Percentiles rank a stretch among this genome's conserved stretches.
Evolutionary conservation across 2,888 invertebrate species (phyloP).

Genomic region (Petrolisthes manimaculis): DNA sequence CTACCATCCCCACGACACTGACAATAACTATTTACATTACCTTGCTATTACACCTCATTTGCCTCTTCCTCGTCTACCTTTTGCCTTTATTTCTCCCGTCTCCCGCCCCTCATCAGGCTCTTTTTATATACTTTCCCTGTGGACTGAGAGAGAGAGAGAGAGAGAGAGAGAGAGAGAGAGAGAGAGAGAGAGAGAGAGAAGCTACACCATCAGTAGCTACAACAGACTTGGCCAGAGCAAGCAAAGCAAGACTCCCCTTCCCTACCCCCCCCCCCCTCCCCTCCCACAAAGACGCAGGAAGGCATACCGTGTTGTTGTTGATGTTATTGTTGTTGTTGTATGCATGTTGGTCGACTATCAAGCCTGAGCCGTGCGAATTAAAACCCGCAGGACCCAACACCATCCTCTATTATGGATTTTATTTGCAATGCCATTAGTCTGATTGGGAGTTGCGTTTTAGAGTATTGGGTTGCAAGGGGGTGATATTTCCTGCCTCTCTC

Average conservation of each 20-base stretch:
- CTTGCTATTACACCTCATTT: too few relatives aligned
- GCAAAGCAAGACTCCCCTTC: too few relatives aligned
- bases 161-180: too few relatives aligned
- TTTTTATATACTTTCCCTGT: too few relatives aligned
- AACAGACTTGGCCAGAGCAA: too few relatives aligned
- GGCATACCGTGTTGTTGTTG: background rate
- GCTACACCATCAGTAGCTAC: background rate
- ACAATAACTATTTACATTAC: too few relatives aligned
- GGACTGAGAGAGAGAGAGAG: background rate
- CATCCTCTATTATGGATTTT: conserved; percentile 43
- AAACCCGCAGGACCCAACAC: conserved; percentile 36
- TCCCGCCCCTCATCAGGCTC: too few relatives aligned
- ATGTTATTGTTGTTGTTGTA: background rate
- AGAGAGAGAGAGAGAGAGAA: background rate
- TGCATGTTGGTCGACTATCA: conserved; percentile 28
- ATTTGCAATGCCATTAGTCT: conserved; percentile 48
- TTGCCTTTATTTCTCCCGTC: too few relatives aligned
- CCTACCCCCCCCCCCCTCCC: too few relatives aligned
- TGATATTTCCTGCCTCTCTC: conserved; percentile 12
- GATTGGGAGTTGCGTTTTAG: conserved; percentile 50
- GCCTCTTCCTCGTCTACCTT: too few relatives aligned
- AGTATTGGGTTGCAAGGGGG: conserved; percentile 46
- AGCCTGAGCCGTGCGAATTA: conserved; percentile 24
- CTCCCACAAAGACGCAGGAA: too few relatives aligned
- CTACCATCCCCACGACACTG: too few relatives aligned